Base-by-base conservation (phyloP, 2,113 vertebrate species). In the Heloderma charlesbogerti region DNA sequence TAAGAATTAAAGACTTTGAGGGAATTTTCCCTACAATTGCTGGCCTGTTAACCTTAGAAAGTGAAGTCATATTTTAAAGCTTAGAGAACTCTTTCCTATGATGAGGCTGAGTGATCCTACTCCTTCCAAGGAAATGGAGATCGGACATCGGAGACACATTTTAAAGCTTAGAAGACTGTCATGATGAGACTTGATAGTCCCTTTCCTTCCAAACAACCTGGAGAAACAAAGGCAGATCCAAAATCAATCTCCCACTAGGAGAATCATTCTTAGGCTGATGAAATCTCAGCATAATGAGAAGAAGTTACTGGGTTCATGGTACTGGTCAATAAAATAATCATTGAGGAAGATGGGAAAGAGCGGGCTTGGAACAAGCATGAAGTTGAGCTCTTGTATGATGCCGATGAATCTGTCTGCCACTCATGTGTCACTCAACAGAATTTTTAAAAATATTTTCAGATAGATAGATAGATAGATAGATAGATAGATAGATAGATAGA, bases 281-380 rank as follows among this genome's bases (percentile, higher is more conserved):
- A 57, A 81, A 18, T 34, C 31, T 54, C 48, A 6, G 18, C 13
- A 2, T 34, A 34, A 20, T 74, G 34, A 74, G 60, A 88, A 25
- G 27, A 79, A 75, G 27, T 67, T 6, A 43, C 6, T 37, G 12
- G 79, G 31, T 57, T 48, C 60, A 79, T 34, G 40, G 6, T 27
- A 43, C 54, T 67, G 67, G 31, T 86, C 84, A 86, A 72, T 88
- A 45, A 79, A 88, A 88, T 79, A 79, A 45, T 66, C 84, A 79
- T 63, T 43, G 43, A 88, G 4, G 34, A 54, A 45, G 57, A 45
- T 48, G 75, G 60, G 29, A 34, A 40, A 48, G 2, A 13, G 27
- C n/a, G 40, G 40, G 34, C 86, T 87, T 75, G 10, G 51, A 60
- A 57, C 86, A 75, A 75, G 25, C 22, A 7, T 87, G 5, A 27